A percentile compares a stretch with the other conserved stretches of the same genome.
These are phyloP conservation scores for Rhinolophus sinicus DNA, from an alignment of 2,113 vertebrate genomes.

Conservation along the genomic window DNA sequence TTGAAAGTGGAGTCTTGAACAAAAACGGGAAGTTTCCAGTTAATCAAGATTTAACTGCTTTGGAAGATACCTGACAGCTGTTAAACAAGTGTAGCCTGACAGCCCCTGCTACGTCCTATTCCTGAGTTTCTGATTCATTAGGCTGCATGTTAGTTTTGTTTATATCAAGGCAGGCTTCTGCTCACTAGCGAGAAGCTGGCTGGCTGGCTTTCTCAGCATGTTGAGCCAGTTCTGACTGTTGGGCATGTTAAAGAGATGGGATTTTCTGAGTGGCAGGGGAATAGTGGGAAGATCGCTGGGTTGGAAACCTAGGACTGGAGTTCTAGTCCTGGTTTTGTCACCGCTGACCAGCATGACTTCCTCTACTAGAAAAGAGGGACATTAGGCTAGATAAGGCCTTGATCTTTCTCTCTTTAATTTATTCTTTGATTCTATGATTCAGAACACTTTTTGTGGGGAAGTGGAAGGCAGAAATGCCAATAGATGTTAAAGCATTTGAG, in stretches of 20 bases:
- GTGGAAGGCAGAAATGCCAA: neutral
- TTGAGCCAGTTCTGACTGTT: neutral
- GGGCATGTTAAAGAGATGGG: neutral
- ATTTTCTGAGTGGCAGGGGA: neutral
- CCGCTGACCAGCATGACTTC: neutral
- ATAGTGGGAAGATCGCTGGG: neutral
- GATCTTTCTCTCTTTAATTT: neutral
- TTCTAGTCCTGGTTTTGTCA: neutral
- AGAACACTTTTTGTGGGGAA: neutral
- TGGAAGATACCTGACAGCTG: neutral
- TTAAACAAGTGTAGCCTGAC: neutral
- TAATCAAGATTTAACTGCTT: slow-evolving; percentile 52
- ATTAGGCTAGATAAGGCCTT: neutral
- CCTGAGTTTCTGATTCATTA: slow-evolving; percentile 23
- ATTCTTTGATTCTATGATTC: neutral
- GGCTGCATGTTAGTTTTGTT: neutral
- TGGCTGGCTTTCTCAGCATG: neutral
- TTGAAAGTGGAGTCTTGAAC: slow-evolving; percentile 29
- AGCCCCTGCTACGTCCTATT: neutral
- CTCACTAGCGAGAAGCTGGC: neutral
- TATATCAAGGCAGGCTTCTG: neutral
- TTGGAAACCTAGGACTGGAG: neutral
- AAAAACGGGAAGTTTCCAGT: neutral
- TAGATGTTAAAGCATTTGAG: neutral
- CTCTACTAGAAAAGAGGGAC: neutral